A percentile compares a stretch with the other conserved stretches of the same genome.
These are phyloP conservation scores for Cylindroiulus punctatus DNA, from an alignment of 2,888 invertebrate species.

Conservation along the genomic window DNA sequence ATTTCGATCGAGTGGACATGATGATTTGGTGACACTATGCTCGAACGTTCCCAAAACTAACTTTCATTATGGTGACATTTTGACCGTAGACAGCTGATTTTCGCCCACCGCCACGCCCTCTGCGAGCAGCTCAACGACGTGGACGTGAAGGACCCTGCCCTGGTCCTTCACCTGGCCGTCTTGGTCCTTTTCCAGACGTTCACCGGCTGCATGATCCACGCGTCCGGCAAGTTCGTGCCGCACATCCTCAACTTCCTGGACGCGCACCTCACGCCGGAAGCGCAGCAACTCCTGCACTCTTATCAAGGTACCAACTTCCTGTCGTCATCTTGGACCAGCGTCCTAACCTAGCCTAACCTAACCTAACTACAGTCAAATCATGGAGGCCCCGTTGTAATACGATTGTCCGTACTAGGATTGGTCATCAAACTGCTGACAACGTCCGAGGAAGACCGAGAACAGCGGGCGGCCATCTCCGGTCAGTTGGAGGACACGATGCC, in stretches of 20 bases:
- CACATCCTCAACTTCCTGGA: constrained; percentile 79
- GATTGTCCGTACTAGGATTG: constrained; percentile 65
- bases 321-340: no score
- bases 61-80: no score
- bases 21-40: no score
- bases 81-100: constrained; percentile 74
- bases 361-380: background rate
- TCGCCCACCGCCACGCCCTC: constrained; percentile 82
- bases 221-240: constrained; percentile 92
- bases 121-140: constrained; percentile 80
- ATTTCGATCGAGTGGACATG: no score
- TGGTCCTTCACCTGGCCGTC: constrained; percentile 80
- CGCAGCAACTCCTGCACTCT: constrained; percentile 73
- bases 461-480: constrained; percentile 66
- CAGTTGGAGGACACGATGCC: constrained; percentile 65
- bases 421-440: constrained; percentile 73
- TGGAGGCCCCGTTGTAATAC: background rate
- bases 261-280: constrained; percentile 73
- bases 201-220: constrained; percentile 81
- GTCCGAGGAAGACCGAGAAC: constrained; percentile 68
- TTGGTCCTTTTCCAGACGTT: constrained; percentile 82
- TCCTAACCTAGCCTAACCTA: no score
- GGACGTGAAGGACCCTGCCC: constrained; percentile 78
- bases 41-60: no score
- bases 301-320: constrained; percentile 77